A percentile compares a stretch with the other conserved stretches of the same genome.
Conservation (phyloP, 2,888 invertebrate genomes). For the Atethmia centrago region DNA sequence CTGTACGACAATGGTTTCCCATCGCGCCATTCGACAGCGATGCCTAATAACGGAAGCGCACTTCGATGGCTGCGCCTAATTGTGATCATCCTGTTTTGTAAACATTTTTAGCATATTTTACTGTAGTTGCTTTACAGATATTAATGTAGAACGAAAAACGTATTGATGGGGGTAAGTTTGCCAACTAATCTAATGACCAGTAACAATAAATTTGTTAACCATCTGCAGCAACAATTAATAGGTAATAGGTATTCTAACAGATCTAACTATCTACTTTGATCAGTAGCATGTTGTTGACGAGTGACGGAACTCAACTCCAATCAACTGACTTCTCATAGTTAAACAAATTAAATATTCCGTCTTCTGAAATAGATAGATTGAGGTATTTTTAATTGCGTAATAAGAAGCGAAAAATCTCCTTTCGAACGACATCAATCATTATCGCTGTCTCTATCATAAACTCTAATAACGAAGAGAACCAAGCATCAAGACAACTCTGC, state of each 20-base stretch:
- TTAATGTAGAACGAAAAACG: too few species aligned
- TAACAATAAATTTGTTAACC: neutral
- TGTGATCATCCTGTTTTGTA: conserved; percentile 32
- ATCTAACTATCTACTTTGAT: neutral
- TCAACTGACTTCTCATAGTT: neutral
- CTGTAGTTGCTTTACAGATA: neutral
- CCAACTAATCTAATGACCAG: neutral
- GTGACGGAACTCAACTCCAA: neutral
- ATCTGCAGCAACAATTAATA: neutral
- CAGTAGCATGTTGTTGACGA: neutral
- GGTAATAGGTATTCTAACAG: neutral
- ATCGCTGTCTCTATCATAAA: neutral
- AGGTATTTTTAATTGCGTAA: neutral
- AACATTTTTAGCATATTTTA: neutral
- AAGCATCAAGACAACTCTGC: neutral
- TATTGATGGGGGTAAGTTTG: neutral
- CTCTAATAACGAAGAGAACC: neutral
- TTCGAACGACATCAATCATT: neutral
- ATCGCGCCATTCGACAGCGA: conserved; percentile 82
- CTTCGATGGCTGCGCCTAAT: conserved; percentile 30
- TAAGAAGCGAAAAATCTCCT: neutral
- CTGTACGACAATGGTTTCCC: conserved; percentile 79
- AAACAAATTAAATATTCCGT: neutral
- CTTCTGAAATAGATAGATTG: neutral
- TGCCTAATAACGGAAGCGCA: conserved; percentile 77